Evolutionary conservation across 2,888 invertebrate genomes (phyloP).

Genomic region (Zygothrica quintamaculata): DNA sequence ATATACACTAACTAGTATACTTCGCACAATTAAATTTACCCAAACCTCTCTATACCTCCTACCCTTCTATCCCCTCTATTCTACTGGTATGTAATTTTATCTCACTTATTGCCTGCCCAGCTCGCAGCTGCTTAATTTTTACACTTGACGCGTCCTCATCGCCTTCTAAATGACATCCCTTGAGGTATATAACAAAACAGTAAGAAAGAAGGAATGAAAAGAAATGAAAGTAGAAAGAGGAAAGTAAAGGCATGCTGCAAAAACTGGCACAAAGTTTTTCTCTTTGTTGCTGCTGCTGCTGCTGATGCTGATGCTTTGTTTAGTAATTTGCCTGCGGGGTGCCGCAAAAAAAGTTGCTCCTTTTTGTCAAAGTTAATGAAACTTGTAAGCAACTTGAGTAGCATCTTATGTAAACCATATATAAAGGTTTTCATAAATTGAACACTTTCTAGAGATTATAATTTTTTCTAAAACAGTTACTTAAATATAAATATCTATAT

Average conservation of each 20-base stretch:
- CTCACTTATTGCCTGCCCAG: conserved; percentile 64
- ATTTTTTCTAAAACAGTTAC: not conserved
- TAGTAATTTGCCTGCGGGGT: conserved; percentile 42
- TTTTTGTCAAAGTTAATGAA: conserved; percentile 19
- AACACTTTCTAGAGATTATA: not conserved
- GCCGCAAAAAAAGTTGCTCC: conserved; percentile 23
- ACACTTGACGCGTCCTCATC: conserved; percentile 62
- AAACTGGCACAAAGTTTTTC: conserved; percentile 65
- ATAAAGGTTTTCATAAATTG: not conserved
- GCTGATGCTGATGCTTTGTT: conserved; percentile 4
- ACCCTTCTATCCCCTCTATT: conserved; percentile 3
- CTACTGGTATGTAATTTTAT: conserved; percentile 57
- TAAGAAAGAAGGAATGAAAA: conserved; percentile 11
- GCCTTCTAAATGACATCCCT: conserved; percentile 67
- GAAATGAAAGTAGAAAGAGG: no score
- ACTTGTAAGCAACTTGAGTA: conserved; percentile 3
- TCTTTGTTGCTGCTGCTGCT: conserved; percentile 15
- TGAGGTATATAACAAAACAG: conserved; percentile 45
- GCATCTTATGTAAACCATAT: conserved; percentile 2
- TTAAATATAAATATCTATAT: not conserved
- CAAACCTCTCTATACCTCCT: conserved; percentile 7
- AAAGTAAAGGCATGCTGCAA: no score
- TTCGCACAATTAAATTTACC: conserved; percentile 58
- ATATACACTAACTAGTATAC: conserved; percentile 38
- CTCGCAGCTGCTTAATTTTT: conserved; percentile 71